Percentiles rank a stretch among this genome's conserved stretches.
These are phyloP conservation scores for Sweltsa coloradensis DNA, from an alignment of 1,140 invertebrate genomes.

Conservation along the genomic window DNA sequence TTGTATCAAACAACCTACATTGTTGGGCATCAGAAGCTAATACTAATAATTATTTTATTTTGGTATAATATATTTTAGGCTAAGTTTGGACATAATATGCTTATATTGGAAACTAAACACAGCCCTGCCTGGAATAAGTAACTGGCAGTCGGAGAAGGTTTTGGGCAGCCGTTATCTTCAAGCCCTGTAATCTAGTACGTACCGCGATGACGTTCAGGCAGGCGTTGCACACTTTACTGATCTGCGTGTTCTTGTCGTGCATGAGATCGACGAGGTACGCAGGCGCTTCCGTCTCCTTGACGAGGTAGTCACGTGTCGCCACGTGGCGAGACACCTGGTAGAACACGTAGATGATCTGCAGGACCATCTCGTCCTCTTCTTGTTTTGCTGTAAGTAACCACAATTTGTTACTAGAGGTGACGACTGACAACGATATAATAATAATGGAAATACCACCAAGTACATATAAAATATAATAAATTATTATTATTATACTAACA, in stretches of 20 bases:
- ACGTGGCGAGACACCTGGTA: slow-evolving; percentile 81
- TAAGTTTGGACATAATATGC: too few relatives aligned
- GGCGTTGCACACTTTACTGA: slow-evolving; percentile 82
- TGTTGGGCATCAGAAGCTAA: too few relatives aligned
- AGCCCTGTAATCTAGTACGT: slow-evolving; percentile 28
- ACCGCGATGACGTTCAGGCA: slow-evolving; percentile 86
- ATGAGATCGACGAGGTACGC: slow-evolving; percentile 96
- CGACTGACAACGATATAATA: too few relatives aligned
- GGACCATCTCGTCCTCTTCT: slow-evolving; percentile 92
- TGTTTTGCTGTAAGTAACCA: slow-evolving; percentile 56
- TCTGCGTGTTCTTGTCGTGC: slow-evolving; percentile 91
- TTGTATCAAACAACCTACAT: too few relatives aligned
- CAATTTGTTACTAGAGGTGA: too few relatives aligned
- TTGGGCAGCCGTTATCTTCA: too few relatives aligned
- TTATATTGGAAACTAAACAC: too few relatives aligned
- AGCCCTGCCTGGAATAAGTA: too few relatives aligned
- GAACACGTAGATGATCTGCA: slow-evolving; percentile 93
- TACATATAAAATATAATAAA: slow-evolving; percentile 3
- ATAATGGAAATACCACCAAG: too few relatives aligned
- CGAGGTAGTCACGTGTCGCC: slow-evolving; percentile 68
- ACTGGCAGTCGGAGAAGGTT: too few relatives aligned
- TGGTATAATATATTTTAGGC: too few relatives aligned
- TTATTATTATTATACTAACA: slow-evolving; percentile 6
- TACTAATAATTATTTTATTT: too few relatives aligned
- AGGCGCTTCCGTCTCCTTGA: slow-evolving; percentile 78